A percentile compares a stretch with the other conserved stretches of the same genome.
Conservation (phyloP, 1,140 invertebrate species). For the Magallana angulata region DNA sequence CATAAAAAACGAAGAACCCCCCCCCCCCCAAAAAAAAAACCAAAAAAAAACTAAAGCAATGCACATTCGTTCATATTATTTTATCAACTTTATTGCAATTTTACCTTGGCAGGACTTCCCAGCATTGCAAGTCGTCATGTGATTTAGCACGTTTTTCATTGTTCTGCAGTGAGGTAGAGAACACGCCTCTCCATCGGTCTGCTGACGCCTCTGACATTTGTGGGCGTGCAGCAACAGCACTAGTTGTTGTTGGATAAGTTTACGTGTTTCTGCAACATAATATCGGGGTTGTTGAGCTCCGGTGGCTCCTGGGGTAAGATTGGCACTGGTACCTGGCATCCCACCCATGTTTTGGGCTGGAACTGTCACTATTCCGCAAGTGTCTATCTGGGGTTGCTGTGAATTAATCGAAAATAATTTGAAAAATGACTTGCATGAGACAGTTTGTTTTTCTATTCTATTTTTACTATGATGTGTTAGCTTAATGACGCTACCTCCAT, state of each 20-base stretch:
- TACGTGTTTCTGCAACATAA: slow-evolving; percentile 97
- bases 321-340: slow-evolving; percentile 26
- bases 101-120: slow-evolving; percentile 83
- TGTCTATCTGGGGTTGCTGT: slow-evolving; percentile 35
- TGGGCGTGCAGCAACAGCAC: slow-evolving; percentile 98
- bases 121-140: slow-evolving; percentile 98
- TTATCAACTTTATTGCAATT: neutral
- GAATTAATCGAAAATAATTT: neutral
- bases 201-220: slow-evolving; percentile 96
- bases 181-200: slow-evolving; percentile 83
- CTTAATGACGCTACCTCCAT: neutral
- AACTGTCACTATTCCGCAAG: slow-evolving; percentile 20
- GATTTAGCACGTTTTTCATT: slow-evolving; percentile 99
- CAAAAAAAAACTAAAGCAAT: too few relatives aligned
- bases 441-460: too few relatives aligned
- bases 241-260: slow-evolving; percentile 99
- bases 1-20: too few relatives aligned
- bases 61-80: too few relatives aligned
- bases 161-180: slow-evolving; percentile 97
- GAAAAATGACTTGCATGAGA: too few relatives aligned
- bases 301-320: slow-evolving; percentile 36
- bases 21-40: too few relatives aligned
- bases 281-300: slow-evolving; percentile 71
- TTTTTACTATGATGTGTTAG: too few relatives aligned
- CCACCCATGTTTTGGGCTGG: slow-evolving; percentile 27